phyloP scores from a whole-genome alignment of 2,888 invertebrate genomes.

The Drosophila conformis region DNA sequence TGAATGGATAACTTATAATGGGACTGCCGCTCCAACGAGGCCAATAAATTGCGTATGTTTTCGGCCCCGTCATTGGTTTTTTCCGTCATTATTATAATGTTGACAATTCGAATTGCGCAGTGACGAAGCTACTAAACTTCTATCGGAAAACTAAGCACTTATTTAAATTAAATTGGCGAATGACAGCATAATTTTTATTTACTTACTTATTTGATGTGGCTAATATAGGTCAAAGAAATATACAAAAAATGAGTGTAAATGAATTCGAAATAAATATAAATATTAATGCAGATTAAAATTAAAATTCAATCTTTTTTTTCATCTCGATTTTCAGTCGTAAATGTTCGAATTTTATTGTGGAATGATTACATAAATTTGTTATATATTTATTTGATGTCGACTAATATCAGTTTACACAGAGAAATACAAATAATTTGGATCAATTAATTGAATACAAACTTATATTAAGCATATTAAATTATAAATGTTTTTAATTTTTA shows the following conservation, averaged over 20 bases:
- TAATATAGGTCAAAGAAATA: not conserved
- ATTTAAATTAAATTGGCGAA: slow-evolving; percentile 15
- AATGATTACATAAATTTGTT: too few species aligned
- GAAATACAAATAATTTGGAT: not conserved
- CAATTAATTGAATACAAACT: too few species aligned
- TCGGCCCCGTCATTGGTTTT: slow-evolving; percentile 20
- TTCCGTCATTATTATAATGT: slow-evolving; percentile 34
- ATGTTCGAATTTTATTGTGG: not conserved
- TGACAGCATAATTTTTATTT: not conserved
- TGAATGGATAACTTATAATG: slow-evolving; percentile 7
- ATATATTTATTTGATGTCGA: not conserved
- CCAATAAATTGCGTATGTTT: slow-evolving; percentile 15
- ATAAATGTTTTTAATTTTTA: too few species aligned
- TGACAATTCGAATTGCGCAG: not conserved
- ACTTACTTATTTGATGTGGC: not conserved
- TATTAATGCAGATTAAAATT: not conserved
- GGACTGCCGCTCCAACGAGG: slow-evolving; percentile 12
- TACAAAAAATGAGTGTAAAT: not conserved
- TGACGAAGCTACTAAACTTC: not conserved
- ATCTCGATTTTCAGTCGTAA: not conserved
- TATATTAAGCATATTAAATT: too few species aligned
- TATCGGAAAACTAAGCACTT: slow-evolving; percentile 5
- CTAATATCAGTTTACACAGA: not conserved
- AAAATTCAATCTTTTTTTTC: not conserved
- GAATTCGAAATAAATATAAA: not conserved